Conservation (phyloP, 2,888 invertebrate species). For the Caenorhabditis angaria region DNA sequence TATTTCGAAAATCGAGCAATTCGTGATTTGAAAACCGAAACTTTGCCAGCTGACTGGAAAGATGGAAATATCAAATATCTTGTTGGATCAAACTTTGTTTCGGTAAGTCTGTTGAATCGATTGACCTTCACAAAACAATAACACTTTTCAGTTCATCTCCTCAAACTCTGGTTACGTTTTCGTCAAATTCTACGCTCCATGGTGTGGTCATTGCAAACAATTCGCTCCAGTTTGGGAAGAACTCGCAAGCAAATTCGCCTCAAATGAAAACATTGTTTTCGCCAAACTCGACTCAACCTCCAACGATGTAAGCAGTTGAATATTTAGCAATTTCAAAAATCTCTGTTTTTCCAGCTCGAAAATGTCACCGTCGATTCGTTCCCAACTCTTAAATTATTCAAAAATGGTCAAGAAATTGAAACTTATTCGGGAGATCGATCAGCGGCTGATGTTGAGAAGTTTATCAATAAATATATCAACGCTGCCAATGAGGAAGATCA, state of each 20-base stretch:
- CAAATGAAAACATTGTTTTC: slow-evolving; percentile 82
- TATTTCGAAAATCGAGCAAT: slow-evolving; percentile 90
- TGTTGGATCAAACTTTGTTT: slow-evolving; percentile 90
- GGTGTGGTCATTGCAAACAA: slow-evolving; percentile 96
- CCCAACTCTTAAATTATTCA: slow-evolving; percentile 84
- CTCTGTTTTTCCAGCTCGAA: slow-evolving; percentile 80
- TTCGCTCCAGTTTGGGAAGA: slow-evolving; percentile 92
- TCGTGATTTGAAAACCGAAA: slow-evolving; percentile 90
- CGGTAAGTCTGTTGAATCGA: slow-evolving; percentile 6
- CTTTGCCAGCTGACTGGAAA: slow-evolving; percentile 94
- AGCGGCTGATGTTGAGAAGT: slow-evolving; percentile 87
- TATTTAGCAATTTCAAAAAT: background rate
- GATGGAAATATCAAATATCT: slow-evolving; percentile 88
- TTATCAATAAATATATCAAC: slow-evolving; percentile 76
- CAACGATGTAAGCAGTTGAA: slow-evolving; percentile 82
- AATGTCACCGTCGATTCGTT: slow-evolving; percentile 90
- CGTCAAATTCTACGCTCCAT: slow-evolving; percentile 98
- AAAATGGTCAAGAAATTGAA: slow-evolving; percentile 78
- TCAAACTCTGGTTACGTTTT: slow-evolving; percentile 87
- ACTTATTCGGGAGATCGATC: slow-evolving; percentile 90
- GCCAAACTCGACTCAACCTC: slow-evolving; percentile 97
- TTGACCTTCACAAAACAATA: no score
- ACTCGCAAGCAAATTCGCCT: slow-evolving; percentile 89
- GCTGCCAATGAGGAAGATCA: slow-evolving; percentile 13
- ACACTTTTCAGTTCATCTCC: slow-evolving; percentile 79